Evolutionary conservation across 2,113 vertebrate genomes (phyloP).

Genomic region (Mustela lutreola): DNA sequence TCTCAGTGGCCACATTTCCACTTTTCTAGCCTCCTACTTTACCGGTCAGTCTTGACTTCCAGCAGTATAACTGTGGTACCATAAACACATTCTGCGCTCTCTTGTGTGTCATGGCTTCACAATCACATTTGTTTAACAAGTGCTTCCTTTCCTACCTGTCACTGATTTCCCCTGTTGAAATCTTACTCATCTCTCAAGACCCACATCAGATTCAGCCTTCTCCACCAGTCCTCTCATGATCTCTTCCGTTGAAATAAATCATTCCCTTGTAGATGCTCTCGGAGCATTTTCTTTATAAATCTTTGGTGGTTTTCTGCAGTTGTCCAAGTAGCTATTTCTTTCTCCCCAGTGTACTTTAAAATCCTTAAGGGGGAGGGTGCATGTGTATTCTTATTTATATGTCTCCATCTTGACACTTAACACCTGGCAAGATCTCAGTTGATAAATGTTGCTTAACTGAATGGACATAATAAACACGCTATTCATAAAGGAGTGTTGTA

Average conservation of each 20-base stretch:
- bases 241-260: neutral
- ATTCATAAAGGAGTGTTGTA: neutral
- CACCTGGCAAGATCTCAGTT: neutral
- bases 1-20: neutral
- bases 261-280: neutral
- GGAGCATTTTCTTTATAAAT: neutral
- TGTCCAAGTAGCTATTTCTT: neutral
- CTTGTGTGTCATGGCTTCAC: neutral
- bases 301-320: neutral
- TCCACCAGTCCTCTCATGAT: neutral
- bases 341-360: neutral
- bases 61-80: neutral
- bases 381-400: neutral
- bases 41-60: neutral
- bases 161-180: neutral
- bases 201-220: constrained; percentile 24
- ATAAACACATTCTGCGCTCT: neutral
- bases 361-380: neutral
- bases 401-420: neutral
- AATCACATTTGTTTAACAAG: neutral
- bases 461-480: neutral
- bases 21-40: neutral
- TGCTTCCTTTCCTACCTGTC: neutral
- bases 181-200: neutral
- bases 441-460: neutral